Base-by-base conservation (phyloP, 2,113 vertebrate genomes). In the Malurus elegans region DNA sequence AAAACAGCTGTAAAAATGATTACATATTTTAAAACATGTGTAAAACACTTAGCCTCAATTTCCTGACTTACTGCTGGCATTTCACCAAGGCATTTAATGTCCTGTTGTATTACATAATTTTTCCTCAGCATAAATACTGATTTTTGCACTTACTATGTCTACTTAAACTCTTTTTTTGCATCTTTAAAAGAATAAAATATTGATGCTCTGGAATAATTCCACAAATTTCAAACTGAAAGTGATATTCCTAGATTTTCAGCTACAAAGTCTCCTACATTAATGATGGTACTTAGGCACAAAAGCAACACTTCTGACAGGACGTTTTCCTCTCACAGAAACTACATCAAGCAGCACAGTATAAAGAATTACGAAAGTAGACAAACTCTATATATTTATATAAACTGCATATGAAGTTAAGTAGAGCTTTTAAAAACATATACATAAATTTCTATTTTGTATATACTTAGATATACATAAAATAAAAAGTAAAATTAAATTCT, bases 1-100 rank as follows among this genome's bases (percentile, higher is more conserved):
- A 99, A 97, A 99, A 99, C 62, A 99, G 98, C 99, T 99, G 96
- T 64, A 75, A 67, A 90, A 95, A 90, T 18, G 19, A n/a, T 85
- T 21, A 54, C 10, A 8, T 48, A 44, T 53, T 83, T 86, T 86
- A 58, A 74, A 72, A 58, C 6, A 4, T 1, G 1, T 16, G 11
- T 64, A 69, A 73, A 90, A 70, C 10, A 65, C 25, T 72, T 28
- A 47, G 19, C 14, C 18, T 86, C 16, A 4, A 1, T 79, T 79
- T 85, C 48, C 67, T 94, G 34, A 80, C 11, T 9, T 38, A 25
- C 32, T 57, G n/a, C 45, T 48, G 10, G 23, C 45, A 86, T 56
- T 80, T 89, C 44, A 88, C 21, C 18, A 79, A 65, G 19, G 31
- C 7, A 72, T 56, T 69, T 65, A 61, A 48, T 44, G 69, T 3